Conservation (phyloP, 1,140 invertebrate genomes). For the Lasaia peninsularis region DNA sequence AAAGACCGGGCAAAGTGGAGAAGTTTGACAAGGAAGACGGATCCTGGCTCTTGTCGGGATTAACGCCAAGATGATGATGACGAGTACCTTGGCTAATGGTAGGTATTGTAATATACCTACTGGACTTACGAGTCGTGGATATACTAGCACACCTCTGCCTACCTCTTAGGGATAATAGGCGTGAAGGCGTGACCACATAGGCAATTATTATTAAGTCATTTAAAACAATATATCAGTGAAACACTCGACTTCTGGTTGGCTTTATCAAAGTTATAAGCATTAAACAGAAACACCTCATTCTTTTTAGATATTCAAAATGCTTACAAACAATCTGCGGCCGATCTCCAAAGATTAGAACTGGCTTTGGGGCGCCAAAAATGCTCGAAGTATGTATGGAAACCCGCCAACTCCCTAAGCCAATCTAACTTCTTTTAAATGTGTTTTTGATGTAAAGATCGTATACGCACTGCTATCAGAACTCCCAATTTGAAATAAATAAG, state of each 20-base stretch:
- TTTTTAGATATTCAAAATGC: slow-evolving; percentile 63
- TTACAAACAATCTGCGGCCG: slow-evolving; percentile 70
- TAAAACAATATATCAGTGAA: neutral
- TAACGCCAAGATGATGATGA: no score
- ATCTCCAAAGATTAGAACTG: slow-evolving; percentile 69
- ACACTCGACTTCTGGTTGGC: neutral
- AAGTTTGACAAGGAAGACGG: no score
- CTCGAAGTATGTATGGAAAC: slow-evolving; percentile 67
- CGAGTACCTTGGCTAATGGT: no score
- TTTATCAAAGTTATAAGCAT: slow-evolving; percentile 35
- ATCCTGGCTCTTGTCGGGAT: no score
- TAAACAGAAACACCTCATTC: slow-evolving; percentile 49
- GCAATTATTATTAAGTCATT: no score
- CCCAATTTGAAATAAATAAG: slow-evolving; percentile 66
- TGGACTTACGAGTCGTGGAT: no score
- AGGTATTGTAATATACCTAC: no score
- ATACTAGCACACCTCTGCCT: no score
- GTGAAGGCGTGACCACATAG: no score
- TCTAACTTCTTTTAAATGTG: slow-evolving; percentile 78
- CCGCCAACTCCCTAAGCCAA: slow-evolving; percentile 74
- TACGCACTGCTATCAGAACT: slow-evolving; percentile 54
- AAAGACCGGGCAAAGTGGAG: no score
- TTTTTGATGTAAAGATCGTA: slow-evolving; percentile 76
- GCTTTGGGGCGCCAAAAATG: slow-evolving; percentile 63
- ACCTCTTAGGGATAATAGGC: no score